phyloP scores from a whole-genome alignment of 1,140 invertebrate species.

The Andrena cerasifolii region DNA sequence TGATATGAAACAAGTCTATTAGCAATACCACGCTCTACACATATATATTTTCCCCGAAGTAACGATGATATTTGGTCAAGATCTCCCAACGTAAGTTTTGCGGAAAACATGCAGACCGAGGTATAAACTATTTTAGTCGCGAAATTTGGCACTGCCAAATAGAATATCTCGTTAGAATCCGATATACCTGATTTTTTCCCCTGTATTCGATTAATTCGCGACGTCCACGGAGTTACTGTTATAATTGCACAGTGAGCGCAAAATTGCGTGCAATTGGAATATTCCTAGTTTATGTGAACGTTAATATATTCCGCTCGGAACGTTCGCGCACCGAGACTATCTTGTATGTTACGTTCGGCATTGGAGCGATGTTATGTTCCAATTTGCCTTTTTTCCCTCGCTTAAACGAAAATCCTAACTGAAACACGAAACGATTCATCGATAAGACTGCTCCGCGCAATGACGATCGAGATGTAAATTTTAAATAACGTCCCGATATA shows the following conservation, averaged over 20 bases:
- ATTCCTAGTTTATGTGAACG: slow-evolving; percentile 28
- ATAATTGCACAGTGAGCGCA: slow-evolving; percentile 20
- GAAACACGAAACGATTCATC: background rate
- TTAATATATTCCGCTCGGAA: slow-evolving; percentile 22
- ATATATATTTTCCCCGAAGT: slow-evolving; percentile 56
- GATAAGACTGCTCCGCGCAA: background rate
- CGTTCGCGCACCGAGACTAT: slow-evolving; percentile 16
- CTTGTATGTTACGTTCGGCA: slow-evolving; percentile 30
- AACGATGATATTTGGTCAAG: slow-evolving; percentile 73
- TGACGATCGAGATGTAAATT: slow-evolving; percentile 18
- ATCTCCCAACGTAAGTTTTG: slow-evolving; percentile 74
- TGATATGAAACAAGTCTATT: slow-evolving; percentile 75
- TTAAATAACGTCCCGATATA: slow-evolving; percentile 1
- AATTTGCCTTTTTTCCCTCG: slow-evolving; percentile 6
- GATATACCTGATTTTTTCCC: slow-evolving; percentile 40
- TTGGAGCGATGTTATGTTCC: slow-evolving; percentile 35
- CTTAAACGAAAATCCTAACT: slow-evolving; percentile 17
- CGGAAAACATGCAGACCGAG: slow-evolving; percentile 36
- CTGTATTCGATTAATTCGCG: slow-evolving; percentile 16
- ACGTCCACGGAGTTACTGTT: background rate
- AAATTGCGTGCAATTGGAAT: slow-evolving; percentile 21
- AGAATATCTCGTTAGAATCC: slow-evolving; percentile 45
- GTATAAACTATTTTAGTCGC: slow-evolving; percentile 70
- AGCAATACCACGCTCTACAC: slow-evolving; percentile 59
- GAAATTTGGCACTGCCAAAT: slow-evolving; percentile 66